These are phyloP conservation scores for Sebastes kiyomatsui DNA, from an alignment of 2,797 vertebrate genomes.

Conservation along the genomic window DNA sequence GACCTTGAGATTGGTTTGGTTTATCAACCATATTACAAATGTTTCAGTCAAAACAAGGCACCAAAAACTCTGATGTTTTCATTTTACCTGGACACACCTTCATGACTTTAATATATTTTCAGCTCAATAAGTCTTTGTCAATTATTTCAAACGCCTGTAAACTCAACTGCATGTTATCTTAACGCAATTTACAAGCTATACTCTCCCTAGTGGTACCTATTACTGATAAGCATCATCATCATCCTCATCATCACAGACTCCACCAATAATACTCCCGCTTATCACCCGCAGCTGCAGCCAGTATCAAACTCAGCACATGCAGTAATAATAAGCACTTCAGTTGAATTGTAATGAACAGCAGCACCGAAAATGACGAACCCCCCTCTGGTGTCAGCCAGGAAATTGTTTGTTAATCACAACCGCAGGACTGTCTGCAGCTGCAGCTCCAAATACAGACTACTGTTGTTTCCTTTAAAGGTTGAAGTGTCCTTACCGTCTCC, in stretches of 20 bases:
- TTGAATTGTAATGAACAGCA: not conserved
- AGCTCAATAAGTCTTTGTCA: not conserved
- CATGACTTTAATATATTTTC: not conserved
- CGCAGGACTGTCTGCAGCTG: not conserved
- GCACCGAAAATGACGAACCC: not conserved
- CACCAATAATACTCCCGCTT: not conserved
- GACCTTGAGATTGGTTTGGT: not conserved
- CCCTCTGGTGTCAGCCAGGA: not conserved
- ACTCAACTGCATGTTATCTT: not conserved
- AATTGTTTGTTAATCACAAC: conserved; percentile 4
- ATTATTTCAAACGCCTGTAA: not conserved
- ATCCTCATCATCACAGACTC: not conserved
- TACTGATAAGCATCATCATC: conserved; percentile 38
- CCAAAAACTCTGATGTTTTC: not conserved
- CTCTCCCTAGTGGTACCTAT: not conserved
- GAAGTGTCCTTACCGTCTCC: conserved; percentile 53
- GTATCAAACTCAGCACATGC: not conserved
- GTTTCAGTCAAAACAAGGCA: not conserved
- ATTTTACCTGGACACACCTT: not conserved
- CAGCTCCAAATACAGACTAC: not conserved
- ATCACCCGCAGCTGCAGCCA: conserved; percentile 3
- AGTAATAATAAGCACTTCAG: not conserved
- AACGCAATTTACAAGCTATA: not conserved
- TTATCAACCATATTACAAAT: not conserved
- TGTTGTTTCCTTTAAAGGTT: not conserved